phyloP scores from a whole-genome alignment of 2,888 invertebrate species.

The Poecilobothrus nobilitatus region DNA sequence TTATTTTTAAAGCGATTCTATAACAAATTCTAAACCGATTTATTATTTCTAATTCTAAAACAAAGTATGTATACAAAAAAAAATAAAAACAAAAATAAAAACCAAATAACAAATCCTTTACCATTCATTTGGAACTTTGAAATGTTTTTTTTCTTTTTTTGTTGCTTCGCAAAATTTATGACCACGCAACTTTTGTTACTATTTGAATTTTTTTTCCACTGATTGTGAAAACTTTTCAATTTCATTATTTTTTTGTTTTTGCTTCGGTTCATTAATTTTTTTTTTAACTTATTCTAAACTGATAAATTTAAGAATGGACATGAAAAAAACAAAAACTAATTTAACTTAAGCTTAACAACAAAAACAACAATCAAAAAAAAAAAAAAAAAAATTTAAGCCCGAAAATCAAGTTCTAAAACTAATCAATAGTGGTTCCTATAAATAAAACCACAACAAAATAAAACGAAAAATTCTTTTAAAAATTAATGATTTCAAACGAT shows the following conservation, averaged over 20 bases:
- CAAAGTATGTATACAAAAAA: not conserved
- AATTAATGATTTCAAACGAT: not conserved
- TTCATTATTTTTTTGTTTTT: not conserved
- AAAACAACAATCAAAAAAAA: not conserved
- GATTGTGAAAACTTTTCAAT: not conserved
- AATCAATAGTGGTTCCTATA: too few relatives aligned
- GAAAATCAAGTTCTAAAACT: too few relatives aligned
- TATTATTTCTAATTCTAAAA: too few relatives aligned
- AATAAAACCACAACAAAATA: not conserved
- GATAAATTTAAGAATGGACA: too few relatives aligned
- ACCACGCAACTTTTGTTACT: conserved; percentile 1
- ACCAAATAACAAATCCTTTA: not conserved
- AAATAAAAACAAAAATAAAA: not conserved
- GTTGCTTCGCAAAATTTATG: not conserved
- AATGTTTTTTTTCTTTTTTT: too few relatives aligned
- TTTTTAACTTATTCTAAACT: not conserved
- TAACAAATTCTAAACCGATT: conserved; percentile 3
- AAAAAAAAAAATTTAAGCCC: not conserved
- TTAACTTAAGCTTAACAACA: not conserved
- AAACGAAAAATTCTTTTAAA: not conserved
- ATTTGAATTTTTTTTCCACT: not conserved
- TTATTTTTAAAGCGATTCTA: not conserved
- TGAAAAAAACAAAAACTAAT: too few relatives aligned
- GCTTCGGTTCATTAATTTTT: not conserved
- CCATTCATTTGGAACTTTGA: not conserved